Evolutionary conservation across 2,797 vertebrate genomes (phyloP).

Genomic region (Ctenochaetus hawaiiensis): DNA sequence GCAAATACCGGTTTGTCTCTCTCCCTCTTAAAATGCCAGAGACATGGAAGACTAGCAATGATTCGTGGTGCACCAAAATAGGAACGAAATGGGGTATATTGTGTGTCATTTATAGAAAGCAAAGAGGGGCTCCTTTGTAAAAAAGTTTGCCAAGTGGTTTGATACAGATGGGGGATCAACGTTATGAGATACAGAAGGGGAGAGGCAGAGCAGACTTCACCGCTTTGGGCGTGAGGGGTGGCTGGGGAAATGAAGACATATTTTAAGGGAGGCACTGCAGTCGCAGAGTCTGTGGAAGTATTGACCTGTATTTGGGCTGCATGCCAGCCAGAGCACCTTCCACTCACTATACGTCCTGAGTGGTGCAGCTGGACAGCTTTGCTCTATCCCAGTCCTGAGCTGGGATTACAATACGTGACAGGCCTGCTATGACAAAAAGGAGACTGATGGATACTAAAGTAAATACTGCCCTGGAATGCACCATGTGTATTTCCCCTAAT

Average conservation of each 20-base stretch:
- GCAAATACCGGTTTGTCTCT: constrained; percentile 36
- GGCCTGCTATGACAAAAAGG: constrained; percentile 31
- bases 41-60: constrained; percentile 32
- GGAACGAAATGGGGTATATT: constrained; percentile 33
- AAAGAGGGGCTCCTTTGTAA: constrained; percentile 52
- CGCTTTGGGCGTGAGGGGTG: constrained; percentile 61
- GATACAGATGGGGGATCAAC: constrained; percentile 24
- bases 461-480: constrained; percentile 56
- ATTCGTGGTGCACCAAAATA: constrained; percentile 40
- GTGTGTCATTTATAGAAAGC: constrained; percentile 44
- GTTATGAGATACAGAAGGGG: constrained; percentile 55
- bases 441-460: constrained; percentile 47
- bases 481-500: constrained; percentile 16
- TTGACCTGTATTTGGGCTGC: constrained; percentile 81
- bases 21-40: constrained; percentile 24
- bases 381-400: constrained; percentile 50
- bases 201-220: constrained; percentile 43
- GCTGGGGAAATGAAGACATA: constrained; percentile 74
- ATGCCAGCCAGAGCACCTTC: constrained; percentile 78
- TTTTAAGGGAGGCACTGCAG: constrained; percentile 79
- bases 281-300: constrained; percentile 81
- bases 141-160: constrained; percentile 67
- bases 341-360: constrained; percentile 46
- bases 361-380: constrained; percentile 63
- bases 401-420: constrained; percentile 49